Evolutionary conservation across 2,113 vertebrate species (phyloP), one percentile per base, ranked within the genome.

Genomic region (Anguilla rostrata): DNA sequence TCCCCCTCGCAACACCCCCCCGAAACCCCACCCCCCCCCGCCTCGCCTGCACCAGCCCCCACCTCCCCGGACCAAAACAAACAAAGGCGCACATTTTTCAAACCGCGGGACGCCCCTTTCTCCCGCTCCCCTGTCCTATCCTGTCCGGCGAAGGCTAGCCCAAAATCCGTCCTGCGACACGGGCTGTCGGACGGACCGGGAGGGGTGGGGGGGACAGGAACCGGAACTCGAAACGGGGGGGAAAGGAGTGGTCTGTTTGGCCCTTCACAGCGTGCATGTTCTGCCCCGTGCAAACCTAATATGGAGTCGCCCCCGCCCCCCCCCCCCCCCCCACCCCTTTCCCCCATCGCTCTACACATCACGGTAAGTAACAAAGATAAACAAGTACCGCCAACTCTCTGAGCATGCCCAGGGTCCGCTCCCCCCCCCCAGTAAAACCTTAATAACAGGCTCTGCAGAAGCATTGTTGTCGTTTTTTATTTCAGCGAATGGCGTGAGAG

Each of bases 31-130:
- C 63, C 34, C 81, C 39, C 60, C 71, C 26, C 60, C 57, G 53
- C 39, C 3, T 78, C 40, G 86, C 85, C 83, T 82, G 89, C 87
- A 4, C 66, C 39, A 22, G 75, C 53, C 49, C 18, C 46, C 75
- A 26, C 29, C 84, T 46, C 34, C 16, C 1, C 2, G 39, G 84
- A 78, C 75, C 78, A 46, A 56, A 56, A 39, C 75, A 85, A 85
- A 86, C 84, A 85, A 85, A 85, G 78, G 78, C 84, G 53, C 75
- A 85, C 84, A 60, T 79, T 39, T 80, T 75, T 85, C 20, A 53
- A 71, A 80, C 29, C 49, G 53, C 53, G 39, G 78, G 84, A 22
- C n/a, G 53, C 78, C 84, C 29, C 5, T 80, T 81, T 57, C 5
- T n/a, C 34, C 14, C 20, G 43, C 22, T 49, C n/a, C 66, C 63